Conservation (phyloP, 2,113 vertebrate species). For the Raja brachyura region DNA sequence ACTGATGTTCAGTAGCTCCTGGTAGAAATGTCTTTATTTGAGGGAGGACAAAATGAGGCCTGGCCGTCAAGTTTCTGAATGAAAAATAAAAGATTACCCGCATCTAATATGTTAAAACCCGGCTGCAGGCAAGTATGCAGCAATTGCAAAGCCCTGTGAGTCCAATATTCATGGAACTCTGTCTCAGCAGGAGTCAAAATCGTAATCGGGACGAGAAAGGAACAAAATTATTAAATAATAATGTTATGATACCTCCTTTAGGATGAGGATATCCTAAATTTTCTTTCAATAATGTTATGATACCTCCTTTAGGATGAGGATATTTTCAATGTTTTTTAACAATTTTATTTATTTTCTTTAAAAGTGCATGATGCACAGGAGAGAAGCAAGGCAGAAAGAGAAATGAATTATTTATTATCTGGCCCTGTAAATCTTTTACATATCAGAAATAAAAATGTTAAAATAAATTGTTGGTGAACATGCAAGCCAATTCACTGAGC, state of each 20-base stretch:
- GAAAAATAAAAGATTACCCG: not conserved
- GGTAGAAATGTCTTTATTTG: not conserved
- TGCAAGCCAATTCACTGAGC: not conserved
- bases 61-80: not conserved
- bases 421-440: not conserved
- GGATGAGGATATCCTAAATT: no score
- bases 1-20: not conserved
- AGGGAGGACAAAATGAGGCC: not conserved
- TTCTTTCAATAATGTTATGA: not conserved
- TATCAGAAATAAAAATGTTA: not conserved
- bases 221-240: not conserved
- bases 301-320: not conserved
- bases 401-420: not conserved
- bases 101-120: not conserved
- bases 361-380: not conserved
- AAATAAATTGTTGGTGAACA: not conserved
- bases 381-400: not conserved
- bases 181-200: not conserved
- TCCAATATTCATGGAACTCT: not conserved
- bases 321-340: not conserved
- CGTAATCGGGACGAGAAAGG: not conserved
- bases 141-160: not conserved
- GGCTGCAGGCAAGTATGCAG: not conserved
- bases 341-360: not conserved
- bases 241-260: not conserved